A percentile compares a stretch with the other conserved stretches of the same genome.
Evolutionary conservation across 2,888 invertebrate species (phyloP).

Genomic region (Maniola hyperantus): DNA sequence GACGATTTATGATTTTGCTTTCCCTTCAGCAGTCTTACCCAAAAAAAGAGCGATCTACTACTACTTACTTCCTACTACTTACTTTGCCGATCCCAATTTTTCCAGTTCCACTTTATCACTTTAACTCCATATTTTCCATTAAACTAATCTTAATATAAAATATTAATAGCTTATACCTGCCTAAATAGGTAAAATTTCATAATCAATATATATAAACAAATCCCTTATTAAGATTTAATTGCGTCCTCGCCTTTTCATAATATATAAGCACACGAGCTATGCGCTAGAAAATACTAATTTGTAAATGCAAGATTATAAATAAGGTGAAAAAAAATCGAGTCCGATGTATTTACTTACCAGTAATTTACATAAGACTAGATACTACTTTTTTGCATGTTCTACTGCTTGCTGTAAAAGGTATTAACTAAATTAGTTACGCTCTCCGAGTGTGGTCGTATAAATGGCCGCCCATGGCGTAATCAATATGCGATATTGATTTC

Average conservation of each 20-base stretch:
- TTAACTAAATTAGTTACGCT: constrained; percentile 41
- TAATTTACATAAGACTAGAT: constrained; percentile 42
- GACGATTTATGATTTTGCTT: no score
- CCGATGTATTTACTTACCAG: constrained; percentile 39
- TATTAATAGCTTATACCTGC: not conserved
- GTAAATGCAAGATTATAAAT: constrained; percentile 34
- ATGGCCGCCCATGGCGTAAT: constrained; percentile 37
- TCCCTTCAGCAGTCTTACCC: no score
- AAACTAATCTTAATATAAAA: not conserved
- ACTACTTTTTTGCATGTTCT: constrained; percentile 41
- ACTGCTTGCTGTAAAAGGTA: constrained; percentile 36
- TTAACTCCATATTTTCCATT: no score
- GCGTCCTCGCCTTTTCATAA: constrained; percentile 22
- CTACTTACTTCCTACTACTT: no score
- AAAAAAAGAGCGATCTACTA: no score
- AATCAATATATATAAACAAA: constrained; percentile 17
- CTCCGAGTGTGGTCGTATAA: constrained; percentile 36
- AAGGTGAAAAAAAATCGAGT: constrained; percentile 35
- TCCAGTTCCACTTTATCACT: no score
- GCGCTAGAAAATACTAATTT: constrained; percentile 27
- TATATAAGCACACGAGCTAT: constrained; percentile 22
- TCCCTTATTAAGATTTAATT: constrained; percentile 14
- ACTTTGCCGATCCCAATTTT: no score
- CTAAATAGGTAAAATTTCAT: constrained; percentile 12
- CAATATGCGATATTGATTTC: constrained; percentile 35